Evolutionary conservation across 1,140 invertebrate genomes (phyloP).

Genomic region (Metopolophium dirhodum): DNA sequence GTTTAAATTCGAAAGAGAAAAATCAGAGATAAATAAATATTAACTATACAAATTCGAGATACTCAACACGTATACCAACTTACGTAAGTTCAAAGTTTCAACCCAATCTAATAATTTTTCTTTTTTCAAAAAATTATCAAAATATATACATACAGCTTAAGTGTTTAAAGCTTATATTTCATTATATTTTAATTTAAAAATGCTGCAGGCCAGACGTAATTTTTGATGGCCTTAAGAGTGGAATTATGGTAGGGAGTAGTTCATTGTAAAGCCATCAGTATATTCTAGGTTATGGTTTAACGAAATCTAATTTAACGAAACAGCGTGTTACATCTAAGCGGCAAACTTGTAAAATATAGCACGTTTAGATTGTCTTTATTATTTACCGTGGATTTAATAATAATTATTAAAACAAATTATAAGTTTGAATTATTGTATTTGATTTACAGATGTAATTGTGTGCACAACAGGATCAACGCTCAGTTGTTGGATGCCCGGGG

Average conservation of each 20-base stretch:
- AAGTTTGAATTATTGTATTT: background rate
- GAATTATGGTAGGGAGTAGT: background rate
- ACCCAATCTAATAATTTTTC: background rate
- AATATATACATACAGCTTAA: background rate
- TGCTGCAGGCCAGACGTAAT: background rate
- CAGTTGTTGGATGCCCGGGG: slow-evolving; percentile 30
- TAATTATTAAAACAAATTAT: background rate
- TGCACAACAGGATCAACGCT: slow-evolving; percentile 14
- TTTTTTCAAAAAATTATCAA: background rate
- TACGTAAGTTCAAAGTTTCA: background rate
- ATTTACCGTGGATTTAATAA: background rate
- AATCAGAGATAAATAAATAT: background rate
- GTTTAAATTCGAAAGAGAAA: background rate
- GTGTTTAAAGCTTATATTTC: background rate
- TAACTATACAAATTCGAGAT: background rate
- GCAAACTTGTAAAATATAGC: background rate
- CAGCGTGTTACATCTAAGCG: background rate
- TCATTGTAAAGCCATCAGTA: background rate
- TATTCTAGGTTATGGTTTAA: background rate
- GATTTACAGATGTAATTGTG: background rate
- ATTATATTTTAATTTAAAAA: background rate
- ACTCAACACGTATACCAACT: background rate
- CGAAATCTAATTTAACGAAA: background rate
- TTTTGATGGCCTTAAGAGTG: background rate
- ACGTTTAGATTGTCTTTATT: background rate